These are phyloP conservation scores for Pomatostomus ruficeps DNA, from an alignment of 2,113 vertebrate species.

Conservation along the genomic window DNA sequence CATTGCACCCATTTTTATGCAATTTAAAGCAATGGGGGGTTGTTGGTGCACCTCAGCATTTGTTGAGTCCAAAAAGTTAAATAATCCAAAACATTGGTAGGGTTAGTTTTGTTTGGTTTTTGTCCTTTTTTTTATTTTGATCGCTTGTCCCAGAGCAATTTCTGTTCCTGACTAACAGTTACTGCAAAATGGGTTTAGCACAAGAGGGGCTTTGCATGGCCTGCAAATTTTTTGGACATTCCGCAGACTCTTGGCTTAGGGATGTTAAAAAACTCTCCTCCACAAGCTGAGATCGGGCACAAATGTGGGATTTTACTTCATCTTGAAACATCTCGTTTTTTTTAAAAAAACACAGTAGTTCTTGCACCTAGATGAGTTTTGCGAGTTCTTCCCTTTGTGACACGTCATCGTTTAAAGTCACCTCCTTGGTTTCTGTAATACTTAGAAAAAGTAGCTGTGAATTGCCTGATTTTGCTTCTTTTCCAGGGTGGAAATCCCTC, in stretches of 20 bases:
- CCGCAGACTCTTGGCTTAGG: background rate
- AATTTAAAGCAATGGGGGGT: background rate
- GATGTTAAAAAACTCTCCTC: background rate
- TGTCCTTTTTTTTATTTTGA: background rate
- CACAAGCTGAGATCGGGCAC: accelerated
- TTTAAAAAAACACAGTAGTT: background rate
- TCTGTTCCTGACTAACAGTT: background rate
- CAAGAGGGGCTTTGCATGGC: background rate
- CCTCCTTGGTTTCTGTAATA: background rate
- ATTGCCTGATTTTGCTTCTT: background rate
- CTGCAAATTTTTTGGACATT: background rate
- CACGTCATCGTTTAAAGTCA: background rate
- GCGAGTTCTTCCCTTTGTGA: background rate
- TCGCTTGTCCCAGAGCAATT: accelerated
- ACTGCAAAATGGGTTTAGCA: background rate
- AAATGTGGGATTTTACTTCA: background rate
- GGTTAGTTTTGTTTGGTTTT: too few relatives aligned
- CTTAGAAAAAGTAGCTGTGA: background rate
- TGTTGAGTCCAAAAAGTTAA: background rate
- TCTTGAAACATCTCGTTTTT: background rate
- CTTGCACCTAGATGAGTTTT: background rate
- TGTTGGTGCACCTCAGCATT: background rate
- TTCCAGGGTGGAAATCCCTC: background rate
- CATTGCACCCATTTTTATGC: background rate
- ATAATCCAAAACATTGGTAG: background rate